Conservation (phyloP, 2,797 vertebrate genomes). For the Bradypodion pumilum region DNA sequence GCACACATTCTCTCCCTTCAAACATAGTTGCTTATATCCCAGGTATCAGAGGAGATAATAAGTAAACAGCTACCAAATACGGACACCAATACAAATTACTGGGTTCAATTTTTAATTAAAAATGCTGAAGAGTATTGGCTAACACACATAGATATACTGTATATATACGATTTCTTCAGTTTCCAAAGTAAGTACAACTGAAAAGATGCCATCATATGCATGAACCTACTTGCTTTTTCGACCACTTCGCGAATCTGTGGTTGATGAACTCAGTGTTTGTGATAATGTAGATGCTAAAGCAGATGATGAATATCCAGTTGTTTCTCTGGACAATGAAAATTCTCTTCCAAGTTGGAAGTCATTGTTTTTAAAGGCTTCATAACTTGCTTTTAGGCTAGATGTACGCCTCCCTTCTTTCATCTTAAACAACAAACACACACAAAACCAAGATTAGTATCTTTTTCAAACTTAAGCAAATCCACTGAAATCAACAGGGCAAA, state of each 20-base stretch:
- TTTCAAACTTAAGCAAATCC: background rate
- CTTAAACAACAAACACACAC: conserved; percentile 76
- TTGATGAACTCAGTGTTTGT: conserved; percentile 85
- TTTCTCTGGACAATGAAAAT: conserved; percentile 89
- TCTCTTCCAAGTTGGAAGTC: conserved; percentile 94
- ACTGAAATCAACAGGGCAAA: background rate
- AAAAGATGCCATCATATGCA: background rate
- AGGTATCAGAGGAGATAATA: too few species aligned
- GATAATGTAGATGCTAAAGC: conserved; percentile 94
- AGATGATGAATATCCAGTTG: conserved; percentile 86
- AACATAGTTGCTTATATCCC: background rate
- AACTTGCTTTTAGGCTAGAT: conserved; percentile 96
- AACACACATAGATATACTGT: too few species aligned
- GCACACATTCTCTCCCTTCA: too few species aligned
- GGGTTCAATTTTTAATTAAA: background rate
- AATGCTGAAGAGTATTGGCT: background rate
- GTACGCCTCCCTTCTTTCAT: conserved; percentile 98
- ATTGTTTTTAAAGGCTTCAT: conserved; percentile 98
- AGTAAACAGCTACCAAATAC: background rate
- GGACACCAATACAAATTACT: background rate
- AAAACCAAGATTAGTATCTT: conserved; percentile 50
- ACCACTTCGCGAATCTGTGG: conserved; percentile 89
- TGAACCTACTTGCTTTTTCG: conserved; percentile 95
- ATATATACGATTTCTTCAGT: too few species aligned
- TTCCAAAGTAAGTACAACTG: background rate